Conservation (phyloP, 2,888 invertebrate species). For the Thumatha senex region DNA sequence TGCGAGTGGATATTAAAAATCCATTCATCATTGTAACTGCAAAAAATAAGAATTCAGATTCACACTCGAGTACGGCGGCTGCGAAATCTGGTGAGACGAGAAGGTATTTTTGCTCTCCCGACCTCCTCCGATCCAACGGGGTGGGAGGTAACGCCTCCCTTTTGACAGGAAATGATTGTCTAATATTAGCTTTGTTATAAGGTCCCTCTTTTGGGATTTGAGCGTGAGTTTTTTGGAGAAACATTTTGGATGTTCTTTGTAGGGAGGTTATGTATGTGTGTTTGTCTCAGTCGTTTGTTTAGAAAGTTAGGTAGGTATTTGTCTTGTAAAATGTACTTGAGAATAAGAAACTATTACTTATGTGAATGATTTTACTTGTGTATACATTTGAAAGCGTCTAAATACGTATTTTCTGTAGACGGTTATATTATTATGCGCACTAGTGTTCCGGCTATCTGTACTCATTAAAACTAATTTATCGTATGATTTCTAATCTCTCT, state of each 20-base stretch:
- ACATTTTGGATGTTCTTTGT: slow-evolving; percentile 42
- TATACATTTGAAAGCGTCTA: too few relatives aligned
- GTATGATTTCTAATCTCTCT: slow-evolving; percentile 25
- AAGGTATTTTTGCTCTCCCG: slow-evolving; percentile 64
- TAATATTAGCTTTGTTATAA: slow-evolving; percentile 83
- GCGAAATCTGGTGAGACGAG: slow-evolving; percentile 77
- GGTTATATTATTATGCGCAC: too few relatives aligned
- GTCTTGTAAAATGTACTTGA: too few relatives aligned
- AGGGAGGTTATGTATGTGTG: too few relatives aligned
- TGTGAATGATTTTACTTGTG: too few relatives aligned
- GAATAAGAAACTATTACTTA: too few relatives aligned
- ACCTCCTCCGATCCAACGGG: slow-evolving; percentile 50
- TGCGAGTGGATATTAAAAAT: slow-evolving; percentile 78
- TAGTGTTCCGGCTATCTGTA: slow-evolving; percentile 16
- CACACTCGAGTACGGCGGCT: slow-evolving; percentile 74
- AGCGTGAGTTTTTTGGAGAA: slow-evolving; percentile 53
- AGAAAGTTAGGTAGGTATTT: slow-evolving; percentile 3
- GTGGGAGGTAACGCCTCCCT: slow-evolving; percentile 61
- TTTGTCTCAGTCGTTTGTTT: slow-evolving; percentile 31
- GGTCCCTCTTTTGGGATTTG: slow-evolving; percentile 75
- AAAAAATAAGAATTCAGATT: slow-evolving; percentile 79
- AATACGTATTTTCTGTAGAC: too few relatives aligned
- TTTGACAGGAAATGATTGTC: slow-evolving; percentile 83
- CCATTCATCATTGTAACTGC: slow-evolving; percentile 72
- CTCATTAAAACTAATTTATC: slow-evolving; percentile 37